Evolutionary conservation across 64 coral and sea anemone species (phyloP), one percentile per base, ranked within the genome.

Genomic region (Hydrozoanthus tunicans): DNA sequence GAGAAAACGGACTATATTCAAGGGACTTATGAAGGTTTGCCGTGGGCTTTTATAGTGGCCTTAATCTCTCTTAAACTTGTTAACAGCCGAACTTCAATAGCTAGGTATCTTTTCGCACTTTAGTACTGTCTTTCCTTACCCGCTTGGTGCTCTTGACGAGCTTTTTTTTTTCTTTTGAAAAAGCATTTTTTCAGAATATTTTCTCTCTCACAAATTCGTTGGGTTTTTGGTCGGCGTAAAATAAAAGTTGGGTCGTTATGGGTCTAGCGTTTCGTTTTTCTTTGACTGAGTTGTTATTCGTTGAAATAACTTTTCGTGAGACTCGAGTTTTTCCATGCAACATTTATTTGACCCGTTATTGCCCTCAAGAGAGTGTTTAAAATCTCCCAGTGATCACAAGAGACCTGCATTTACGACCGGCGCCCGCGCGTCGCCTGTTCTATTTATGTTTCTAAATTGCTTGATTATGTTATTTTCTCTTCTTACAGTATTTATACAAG

Each of bases 381-480:
- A 75, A 24, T 75, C 84, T 88, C 25, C 20, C 7, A 74, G 69
- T 55, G 68, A 67, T 88, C 55, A 59, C 5, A 60, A 73, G 84
- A 88, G 84, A 56, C 68, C 55, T 62, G 11, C 24, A 88, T 88
- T 88, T 60, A n/a, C 25, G 27, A 60, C 69, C 84, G 84, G 84
- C 84, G 84, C 69, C 84, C 84, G 68, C 23, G 84, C 69, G 84
- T 74, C 84, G 84, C 84, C 84, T 59, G 56, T 61, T 74, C 68
- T 88, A 88, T 88, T 88, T 88, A 58, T 75, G 68, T 88, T 73
- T 88, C 74, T 88, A 60, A 88, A 74, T 88, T 74, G 57, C 84
- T 70, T 88, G 84, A 88, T 88, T 88, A 88, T 70, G 13, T 57
- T 85, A 85, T 74, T 88, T 88, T 88, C 84, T 74, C 84, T 75